Evolutionary conservation across 2,888 invertebrate genomes (phyloP).

Genomic region (Lasioglossum malachurum): DNA sequence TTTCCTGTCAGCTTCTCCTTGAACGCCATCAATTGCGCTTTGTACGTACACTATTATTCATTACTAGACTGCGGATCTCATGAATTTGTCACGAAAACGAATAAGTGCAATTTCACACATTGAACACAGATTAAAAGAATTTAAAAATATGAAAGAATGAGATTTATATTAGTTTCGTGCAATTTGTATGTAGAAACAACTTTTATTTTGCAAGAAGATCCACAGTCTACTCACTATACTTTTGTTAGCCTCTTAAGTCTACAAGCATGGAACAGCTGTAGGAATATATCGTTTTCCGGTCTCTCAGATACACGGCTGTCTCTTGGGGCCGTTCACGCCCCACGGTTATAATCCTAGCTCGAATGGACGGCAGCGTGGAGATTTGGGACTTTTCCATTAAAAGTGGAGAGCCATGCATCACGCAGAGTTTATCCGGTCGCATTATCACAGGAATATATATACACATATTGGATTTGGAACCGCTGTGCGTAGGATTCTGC

Average conservation of each 20-base stretch:
- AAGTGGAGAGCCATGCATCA: constrained; percentile 89
- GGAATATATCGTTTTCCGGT: no score
- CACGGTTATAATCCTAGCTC: constrained; percentile 89
- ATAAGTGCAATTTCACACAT: no score
- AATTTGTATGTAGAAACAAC: no score
- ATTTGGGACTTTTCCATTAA: constrained; percentile 92
- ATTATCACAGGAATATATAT: constrained; percentile 88
- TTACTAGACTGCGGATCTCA: neutral
- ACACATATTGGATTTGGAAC: constrained; percentile 87
- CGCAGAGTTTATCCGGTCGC: constrained; percentile 87
- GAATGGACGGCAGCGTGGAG: constrained; percentile 91
- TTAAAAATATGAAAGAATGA: no score
- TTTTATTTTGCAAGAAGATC: no score
- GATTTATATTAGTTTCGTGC: no score
- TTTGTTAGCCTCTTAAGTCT: no score
- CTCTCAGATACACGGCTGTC: constrained; percentile 87
- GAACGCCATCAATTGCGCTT: neutral
- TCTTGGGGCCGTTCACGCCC: constrained; percentile 92
- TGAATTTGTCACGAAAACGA: no score
- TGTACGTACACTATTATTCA: neutral
- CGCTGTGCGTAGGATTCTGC: constrained; percentile 89
- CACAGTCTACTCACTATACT: no score
- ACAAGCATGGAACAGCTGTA: no score
- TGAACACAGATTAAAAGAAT: no score
- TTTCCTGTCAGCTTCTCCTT: neutral